A percentile compares a stretch with the other conserved stretches of the same genome.
Evolutionary conservation across 2,113 vertebrate species (phyloP).

Genomic region (Psittacara wagleri): DNA sequence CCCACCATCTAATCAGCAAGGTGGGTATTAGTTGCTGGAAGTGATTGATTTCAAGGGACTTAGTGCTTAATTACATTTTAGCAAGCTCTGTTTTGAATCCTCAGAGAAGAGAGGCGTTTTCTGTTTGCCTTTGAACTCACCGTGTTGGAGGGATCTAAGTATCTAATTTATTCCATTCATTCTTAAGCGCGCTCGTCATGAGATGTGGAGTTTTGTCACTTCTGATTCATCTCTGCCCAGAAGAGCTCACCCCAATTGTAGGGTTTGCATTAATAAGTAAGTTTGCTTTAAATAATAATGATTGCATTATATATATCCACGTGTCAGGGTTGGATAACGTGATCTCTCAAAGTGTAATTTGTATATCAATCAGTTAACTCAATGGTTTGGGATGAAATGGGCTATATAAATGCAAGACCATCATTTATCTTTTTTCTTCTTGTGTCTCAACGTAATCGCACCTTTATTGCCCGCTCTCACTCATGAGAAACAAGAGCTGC

Average conservation of each 20-base stretch:
- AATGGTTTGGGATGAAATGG: slow-evolving; percentile 6
- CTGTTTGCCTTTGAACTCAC: slow-evolving; percentile 63
- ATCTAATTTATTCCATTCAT: slow-evolving; percentile 58
- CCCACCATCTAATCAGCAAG: slow-evolving; percentile 69
- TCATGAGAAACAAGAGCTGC: neutral
- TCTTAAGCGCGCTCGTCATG: neutral
- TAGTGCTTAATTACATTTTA: slow-evolving; percentile 75
- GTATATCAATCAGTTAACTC: slow-evolving; percentile 45
- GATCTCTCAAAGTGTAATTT: slow-evolving; percentile 50
- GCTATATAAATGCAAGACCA: slow-evolving; percentile 40
- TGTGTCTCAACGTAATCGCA: slow-evolving; percentile 1
- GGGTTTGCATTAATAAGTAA: slow-evolving; percentile 53
- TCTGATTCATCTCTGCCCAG: slow-evolving; percentile 55
- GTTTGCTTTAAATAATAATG: slow-evolving; percentile 64
- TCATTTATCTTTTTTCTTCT: slow-evolving; percentile 17
- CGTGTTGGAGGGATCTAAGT: slow-evolving; percentile 40
- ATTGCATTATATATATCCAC: slow-evolving; percentile 26
- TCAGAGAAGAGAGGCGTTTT: slow-evolving; percentile 53
- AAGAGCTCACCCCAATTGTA: slow-evolving; percentile 57
- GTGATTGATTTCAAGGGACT: slow-evolving; percentile 78
- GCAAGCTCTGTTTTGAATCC: slow-evolving; percentile 66
- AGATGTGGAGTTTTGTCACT: slow-evolving; percentile 31
- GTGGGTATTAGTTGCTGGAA: slow-evolving; percentile 69
- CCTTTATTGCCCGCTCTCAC: neutral
- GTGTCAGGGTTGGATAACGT: neutral